Conservation (phyloP, 1,140 invertebrate species). For the Colletes latitarsis region DNA sequence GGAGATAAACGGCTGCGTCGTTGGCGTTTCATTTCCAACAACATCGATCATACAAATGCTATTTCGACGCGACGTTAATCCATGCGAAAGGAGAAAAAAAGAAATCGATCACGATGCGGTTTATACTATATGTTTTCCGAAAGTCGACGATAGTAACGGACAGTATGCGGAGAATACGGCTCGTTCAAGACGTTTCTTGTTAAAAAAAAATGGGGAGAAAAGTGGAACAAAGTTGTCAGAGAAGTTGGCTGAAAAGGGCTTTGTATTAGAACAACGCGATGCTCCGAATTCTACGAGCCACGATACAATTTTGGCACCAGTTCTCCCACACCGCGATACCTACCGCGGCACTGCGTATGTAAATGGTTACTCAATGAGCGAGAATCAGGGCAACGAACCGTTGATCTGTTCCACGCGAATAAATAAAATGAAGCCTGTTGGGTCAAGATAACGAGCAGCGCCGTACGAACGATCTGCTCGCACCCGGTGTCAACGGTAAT, state of each 20-base stretch:
- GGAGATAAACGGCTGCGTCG: not conserved
- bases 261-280: not conserved
- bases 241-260: not conserved
- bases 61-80: not conserved
- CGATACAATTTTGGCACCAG: conserved; percentile 22
- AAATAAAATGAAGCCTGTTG: conserved; percentile 34
- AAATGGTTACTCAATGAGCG: not conserved
- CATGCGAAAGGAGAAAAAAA: not conserved
- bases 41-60: too few species aligned
- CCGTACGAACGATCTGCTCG: not conserved
- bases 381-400: conserved; percentile 37
- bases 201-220: too few species aligned
- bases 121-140: not conserved
- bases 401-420: conserved; percentile 7
- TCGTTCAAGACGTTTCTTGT: not conserved
- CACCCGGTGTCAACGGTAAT: not conserved
- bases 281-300: not conserved
- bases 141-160: not conserved
- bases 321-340: not conserved
- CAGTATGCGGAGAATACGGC: not conserved
- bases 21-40: not conserved
- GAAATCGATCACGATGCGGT: not conserved
- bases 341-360: not conserved
- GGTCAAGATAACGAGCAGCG: conserved; percentile 27
- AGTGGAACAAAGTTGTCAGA: not conserved